phyloP scores from a whole-genome alignment of 2,113 vertebrate genomes.

The Steatornis caripensis region DNA sequence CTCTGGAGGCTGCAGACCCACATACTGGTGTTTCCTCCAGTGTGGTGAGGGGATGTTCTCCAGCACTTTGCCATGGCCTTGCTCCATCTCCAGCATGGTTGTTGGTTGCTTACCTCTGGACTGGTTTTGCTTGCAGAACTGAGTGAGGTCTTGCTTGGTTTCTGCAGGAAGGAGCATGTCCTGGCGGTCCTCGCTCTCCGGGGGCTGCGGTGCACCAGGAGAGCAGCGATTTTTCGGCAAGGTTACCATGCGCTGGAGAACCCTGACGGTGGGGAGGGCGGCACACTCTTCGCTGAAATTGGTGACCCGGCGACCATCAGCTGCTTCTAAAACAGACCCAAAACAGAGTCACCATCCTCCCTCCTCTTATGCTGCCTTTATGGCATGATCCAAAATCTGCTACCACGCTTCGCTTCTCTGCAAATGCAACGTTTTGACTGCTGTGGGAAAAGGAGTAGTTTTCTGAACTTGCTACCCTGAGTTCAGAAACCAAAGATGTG shows the following conservation, averaged over 20 bases:
- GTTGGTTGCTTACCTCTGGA: background rate
- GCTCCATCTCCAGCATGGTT: background rate
- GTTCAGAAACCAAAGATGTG: background rate
- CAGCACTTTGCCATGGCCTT: background rate
- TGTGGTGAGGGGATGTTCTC: fast-evolving
- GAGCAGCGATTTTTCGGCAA: background rate
- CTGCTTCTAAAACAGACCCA: constrained; percentile 20
- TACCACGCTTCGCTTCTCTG: background rate
- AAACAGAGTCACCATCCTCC: background rate
- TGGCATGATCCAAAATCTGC: background rate
- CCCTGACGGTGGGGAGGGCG: fast-evolving
- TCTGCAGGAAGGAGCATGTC: constrained; percentile 53
- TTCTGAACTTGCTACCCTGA: background rate
- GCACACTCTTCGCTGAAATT: constrained; percentile 32
- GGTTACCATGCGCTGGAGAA: fast-evolving
- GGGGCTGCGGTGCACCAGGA: background rate
- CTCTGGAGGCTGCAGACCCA: background rate
- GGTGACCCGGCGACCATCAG: background rate
- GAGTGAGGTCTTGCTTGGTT: background rate
- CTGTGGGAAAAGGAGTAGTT: background rate
- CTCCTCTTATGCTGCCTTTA: background rate
- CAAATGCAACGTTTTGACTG: background rate
- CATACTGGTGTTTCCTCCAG: background rate
- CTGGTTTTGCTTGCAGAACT: background rate
- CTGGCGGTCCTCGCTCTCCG: background rate